A percentile compares a stretch with the other conserved stretches of the same genome.
Conservation (phyloP, 2,113 vertebrate species). For the Megalops atlanticus region DNA sequence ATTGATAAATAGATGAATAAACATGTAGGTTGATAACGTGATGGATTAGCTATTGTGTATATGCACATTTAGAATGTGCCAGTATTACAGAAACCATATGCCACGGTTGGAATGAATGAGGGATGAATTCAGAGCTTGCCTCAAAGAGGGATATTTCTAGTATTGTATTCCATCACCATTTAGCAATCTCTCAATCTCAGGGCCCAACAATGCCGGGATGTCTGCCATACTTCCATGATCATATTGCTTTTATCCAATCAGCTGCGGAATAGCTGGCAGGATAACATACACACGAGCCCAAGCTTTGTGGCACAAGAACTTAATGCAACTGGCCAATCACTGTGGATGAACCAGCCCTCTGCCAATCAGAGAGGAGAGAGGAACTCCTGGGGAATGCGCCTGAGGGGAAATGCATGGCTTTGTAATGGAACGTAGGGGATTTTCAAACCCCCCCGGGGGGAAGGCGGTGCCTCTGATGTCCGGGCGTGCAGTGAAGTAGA, state of each 20-base stretch:
- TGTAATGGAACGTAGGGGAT: not conserved
- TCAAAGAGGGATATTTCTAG: not conserved
- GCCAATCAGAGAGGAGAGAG: not conserved
- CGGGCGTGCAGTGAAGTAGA: not conserved
- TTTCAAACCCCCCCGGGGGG: not conserved
- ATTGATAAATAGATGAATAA: not conserved
- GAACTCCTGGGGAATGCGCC: not conserved
- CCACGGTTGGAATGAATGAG: not conserved
- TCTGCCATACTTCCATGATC: not conserved
- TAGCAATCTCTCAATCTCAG: not conserved
- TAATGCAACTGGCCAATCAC: not conserved
- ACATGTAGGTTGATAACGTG: not conserved
- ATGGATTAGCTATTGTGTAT: not conserved
- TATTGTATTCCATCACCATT: conserved; percentile 1
- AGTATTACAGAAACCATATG: not conserved
- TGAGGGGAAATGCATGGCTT: not conserved
- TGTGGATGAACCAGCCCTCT: not conserved
- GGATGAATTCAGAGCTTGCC: not conserved
- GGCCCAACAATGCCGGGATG: not conserved
- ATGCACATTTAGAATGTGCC: not conserved
- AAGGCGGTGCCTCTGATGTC: not conserved
- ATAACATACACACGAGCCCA: not conserved
- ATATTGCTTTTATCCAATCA: conserved; percentile 10
- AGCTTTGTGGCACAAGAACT: not conserved
- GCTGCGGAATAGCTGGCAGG: not conserved